phyloP scores from a whole-genome alignment of 2,888 invertebrate genomes.

The Eulithis testata region DNA sequence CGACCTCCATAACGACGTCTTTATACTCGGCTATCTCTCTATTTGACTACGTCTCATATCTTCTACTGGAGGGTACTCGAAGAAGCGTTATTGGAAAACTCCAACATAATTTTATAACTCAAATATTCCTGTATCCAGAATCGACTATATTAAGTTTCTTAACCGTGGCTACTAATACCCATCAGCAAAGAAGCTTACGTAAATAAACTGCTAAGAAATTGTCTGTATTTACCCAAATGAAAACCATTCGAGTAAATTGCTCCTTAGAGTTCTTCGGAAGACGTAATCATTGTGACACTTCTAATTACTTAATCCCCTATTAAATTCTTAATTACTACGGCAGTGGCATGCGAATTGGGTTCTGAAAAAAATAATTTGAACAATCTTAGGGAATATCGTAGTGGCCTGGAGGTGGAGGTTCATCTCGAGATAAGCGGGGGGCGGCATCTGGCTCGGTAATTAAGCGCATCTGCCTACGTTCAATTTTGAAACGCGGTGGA shows the following conservation, averaged over 20 bases:
- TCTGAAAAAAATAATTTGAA: constrained; percentile 66
- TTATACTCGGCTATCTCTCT: constrained; percentile 73
- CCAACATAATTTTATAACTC: constrained; percentile 56
- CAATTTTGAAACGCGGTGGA: constrained; percentile 82
- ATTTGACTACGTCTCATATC: constrained; percentile 79
- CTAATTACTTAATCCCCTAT: constrained; percentile 63
- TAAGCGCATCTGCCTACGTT: constrained; percentile 84
- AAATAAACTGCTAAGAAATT: constrained; percentile 28
- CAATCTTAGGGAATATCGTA: constrained; percentile 69
- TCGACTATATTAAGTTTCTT: constrained; percentile 29
- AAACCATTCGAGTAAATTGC: constrained; percentile 49
- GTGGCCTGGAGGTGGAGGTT: constrained; percentile 68
- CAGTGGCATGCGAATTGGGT: constrained; percentile 58
- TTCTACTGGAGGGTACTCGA: constrained; percentile 68
- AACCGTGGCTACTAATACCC: constrained; percentile 12
- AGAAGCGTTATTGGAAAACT: constrained; percentile 74
- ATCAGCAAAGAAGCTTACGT: constrained; percentile 15
- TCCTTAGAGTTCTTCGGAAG: constrained; percentile 48
- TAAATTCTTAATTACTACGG: constrained; percentile 61
- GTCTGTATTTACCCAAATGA: constrained; percentile 42
- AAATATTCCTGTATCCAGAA: constrained; percentile 37
- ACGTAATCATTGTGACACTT: constrained; percentile 54
- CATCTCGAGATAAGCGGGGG: constrained; percentile 75
- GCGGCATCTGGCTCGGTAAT: constrained; percentile 81
- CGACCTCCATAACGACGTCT: constrained; percentile 74